Conservation (phyloP, 2,797 vertebrate genomes). For the Semaprochilodus insignis region DNA sequence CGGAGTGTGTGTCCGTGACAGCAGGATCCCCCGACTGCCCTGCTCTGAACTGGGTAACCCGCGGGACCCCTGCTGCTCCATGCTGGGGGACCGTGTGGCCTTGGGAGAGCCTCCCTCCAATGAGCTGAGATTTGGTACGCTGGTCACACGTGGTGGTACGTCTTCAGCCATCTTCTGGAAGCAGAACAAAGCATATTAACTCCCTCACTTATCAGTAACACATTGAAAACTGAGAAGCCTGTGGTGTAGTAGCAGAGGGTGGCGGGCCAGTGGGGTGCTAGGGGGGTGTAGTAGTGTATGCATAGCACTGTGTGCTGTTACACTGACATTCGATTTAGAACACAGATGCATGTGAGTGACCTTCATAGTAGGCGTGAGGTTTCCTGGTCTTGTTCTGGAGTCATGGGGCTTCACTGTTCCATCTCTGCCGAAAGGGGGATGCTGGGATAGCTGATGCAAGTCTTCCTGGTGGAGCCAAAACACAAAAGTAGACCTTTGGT, state of each 20-base stretch:
- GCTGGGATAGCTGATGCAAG: slow-evolving; percentile 86
- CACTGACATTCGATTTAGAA: too few species aligned
- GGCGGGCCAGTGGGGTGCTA: too few species aligned
- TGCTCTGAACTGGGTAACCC: slow-evolving; percentile 49
- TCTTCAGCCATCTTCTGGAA: slow-evolving; percentile 84
- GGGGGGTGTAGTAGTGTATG: too few species aligned
- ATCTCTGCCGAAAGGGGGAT: slow-evolving; percentile 78
- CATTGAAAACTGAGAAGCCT: too few species aligned
- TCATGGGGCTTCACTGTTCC: slow-evolving; percentile 85
- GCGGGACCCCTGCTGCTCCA: slow-evolving; percentile 67
- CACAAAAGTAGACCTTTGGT: background rate
- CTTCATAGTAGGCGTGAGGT: slow-evolving; percentile 87
- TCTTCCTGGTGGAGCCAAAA: slow-evolving; percentile 81
- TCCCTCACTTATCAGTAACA: background rate
- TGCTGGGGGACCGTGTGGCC: slow-evolving; percentile 84
- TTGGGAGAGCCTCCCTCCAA: slow-evolving; percentile 80
- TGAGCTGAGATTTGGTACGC: slow-evolving; percentile 83
- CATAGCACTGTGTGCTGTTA: too few species aligned
- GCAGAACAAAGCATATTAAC: slow-evolving; percentile 31
- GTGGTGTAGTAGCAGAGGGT: too few species aligned
- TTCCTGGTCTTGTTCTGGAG: slow-evolving; percentile 84
- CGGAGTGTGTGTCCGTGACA: slow-evolving; percentile 79
- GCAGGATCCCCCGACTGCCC: slow-evolving; percentile 58
- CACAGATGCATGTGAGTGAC: slow-evolving; percentile 66
- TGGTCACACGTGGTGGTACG: slow-evolving; percentile 85